phyloP scores from a whole-genome alignment of 2,113 vertebrate genomes.

The Pelecanoides urinatrix region DNA sequence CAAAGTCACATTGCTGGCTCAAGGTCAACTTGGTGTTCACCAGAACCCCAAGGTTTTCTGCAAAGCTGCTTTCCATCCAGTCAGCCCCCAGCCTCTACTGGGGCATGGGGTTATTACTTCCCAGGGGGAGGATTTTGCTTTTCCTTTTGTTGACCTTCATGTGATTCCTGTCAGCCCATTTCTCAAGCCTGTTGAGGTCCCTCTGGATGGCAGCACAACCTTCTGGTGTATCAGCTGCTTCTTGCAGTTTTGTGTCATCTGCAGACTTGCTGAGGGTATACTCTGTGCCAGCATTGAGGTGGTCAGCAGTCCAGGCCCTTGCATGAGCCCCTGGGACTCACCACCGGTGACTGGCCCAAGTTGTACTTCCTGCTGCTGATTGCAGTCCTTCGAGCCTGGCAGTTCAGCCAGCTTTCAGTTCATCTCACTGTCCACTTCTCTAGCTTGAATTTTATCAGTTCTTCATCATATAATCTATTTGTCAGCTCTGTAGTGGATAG shows the following conservation, averaged over 20 bases:
- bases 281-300: not conserved
- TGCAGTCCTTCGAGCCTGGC: not conserved
- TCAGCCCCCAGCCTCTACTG: not conserved
- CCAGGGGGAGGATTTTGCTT: not conserved
- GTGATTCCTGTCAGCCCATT: not conserved
- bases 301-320: not conserved
- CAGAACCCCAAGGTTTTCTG: not conserved
- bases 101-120: not conserved
- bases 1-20: not conserved
- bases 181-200: not conserved
- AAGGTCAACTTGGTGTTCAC: not conserved
- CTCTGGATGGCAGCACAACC: not conserved
- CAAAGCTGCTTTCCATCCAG: not conserved
- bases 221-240: not conserved
- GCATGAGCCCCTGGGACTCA: not conserved
- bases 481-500: not conserved
- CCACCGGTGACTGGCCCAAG: not conserved
- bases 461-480: not conserved
- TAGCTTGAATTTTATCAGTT: not conserved
- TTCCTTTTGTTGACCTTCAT: not conserved
- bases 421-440: not conserved
- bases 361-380: not conserved
- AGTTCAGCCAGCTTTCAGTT: not conserved
- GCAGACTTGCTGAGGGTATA: not conserved
- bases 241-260: not conserved